phyloP scores from a whole-genome alignment of 1,140 invertebrate genomes.

The Euura saliciscinereae region DNA sequence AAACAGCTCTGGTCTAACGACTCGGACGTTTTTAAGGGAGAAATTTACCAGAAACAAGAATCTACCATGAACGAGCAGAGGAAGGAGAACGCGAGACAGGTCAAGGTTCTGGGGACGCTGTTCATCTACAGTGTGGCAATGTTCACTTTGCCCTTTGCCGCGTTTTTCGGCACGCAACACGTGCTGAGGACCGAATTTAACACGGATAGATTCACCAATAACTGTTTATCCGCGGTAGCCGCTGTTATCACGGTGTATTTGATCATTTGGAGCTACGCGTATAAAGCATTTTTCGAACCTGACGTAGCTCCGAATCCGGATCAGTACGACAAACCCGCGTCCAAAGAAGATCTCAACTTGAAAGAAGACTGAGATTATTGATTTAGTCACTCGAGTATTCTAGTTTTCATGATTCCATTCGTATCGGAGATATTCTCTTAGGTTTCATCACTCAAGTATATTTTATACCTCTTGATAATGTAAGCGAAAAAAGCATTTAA shows the following conservation, averaged over 20 bases:
- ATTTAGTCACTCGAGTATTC: too few species aligned
- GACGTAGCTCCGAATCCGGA: constrained; percentile 57
- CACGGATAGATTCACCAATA: constrained; percentile 66
- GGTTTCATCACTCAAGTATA: too few species aligned
- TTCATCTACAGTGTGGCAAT: constrained; percentile 81
- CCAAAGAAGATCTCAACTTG: constrained; percentile 50
- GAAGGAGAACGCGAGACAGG: constrained; percentile 14
- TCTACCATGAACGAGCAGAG: neutral
- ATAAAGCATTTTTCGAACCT: constrained; percentile 76
- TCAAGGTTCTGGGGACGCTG: constrained; percentile 65
- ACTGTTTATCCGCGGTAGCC: constrained; percentile 74
- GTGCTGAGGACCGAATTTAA: constrained; percentile 68
- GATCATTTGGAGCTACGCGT: constrained; percentile 79
- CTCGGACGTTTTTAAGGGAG: constrained; percentile 12
- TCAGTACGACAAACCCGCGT: constrained; percentile 4
- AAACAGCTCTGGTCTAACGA: constrained; percentile 31
- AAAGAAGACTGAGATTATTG: constrained; percentile 49
- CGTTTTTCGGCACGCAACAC: constrained; percentile 73
- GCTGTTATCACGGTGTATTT: constrained; percentile 79
- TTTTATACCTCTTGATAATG: too few species aligned
- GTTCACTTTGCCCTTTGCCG: constrained; percentile 80
- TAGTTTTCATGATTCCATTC: too few species aligned
- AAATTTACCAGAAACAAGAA: constrained; percentile 22
- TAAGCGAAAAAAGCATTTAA: too few species aligned
- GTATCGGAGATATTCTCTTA: too few species aligned